Percentiles rank a stretch among this genome's conserved stretches.
phyloP scores from a whole-genome alignment of 2,113 vertebrate genomes.

The Varanus salvator region DNA sequence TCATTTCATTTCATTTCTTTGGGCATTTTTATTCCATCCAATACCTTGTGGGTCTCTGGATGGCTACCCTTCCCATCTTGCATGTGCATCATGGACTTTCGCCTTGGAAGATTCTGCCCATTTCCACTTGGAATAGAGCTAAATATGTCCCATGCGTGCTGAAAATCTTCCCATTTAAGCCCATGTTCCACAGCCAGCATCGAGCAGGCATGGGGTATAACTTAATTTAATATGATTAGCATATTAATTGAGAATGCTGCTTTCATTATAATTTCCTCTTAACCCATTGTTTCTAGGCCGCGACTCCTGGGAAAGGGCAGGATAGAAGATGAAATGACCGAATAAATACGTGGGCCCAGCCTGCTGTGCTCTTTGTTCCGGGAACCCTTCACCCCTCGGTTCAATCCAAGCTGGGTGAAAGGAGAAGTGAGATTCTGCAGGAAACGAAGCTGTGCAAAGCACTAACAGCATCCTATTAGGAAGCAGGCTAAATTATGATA shows the following conservation, averaged over 20 bases:
- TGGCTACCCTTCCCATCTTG: not conserved
- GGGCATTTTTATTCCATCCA: too few species aligned
- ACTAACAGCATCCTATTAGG: not conserved
- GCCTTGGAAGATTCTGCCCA: not conserved
- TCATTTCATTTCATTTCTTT: too few species aligned
- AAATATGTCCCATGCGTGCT: not conserved
- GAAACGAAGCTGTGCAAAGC: not conserved
- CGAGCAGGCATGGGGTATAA: not conserved
- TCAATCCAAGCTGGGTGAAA: not conserved
- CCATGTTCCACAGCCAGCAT: not conserved
- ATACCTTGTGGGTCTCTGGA: too few species aligned
- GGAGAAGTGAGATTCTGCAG: not conserved
- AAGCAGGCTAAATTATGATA: not conserved
- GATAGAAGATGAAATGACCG: not conserved
- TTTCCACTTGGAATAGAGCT: not conserved
- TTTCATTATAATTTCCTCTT: not conserved
- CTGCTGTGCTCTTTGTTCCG: not conserved
- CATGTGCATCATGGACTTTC: not conserved
- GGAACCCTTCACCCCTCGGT: not conserved
- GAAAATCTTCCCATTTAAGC: not conserved
- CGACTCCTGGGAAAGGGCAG: not conserved
- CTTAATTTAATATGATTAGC: constrained; percentile 15
- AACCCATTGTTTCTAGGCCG: not conserved
- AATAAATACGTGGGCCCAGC: not conserved
- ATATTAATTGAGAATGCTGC: not conserved